Evolutionary conservation across 2,113 vertebrate species (phyloP).

Genomic region (Speoplatyrhinus poulsoni): DNA sequence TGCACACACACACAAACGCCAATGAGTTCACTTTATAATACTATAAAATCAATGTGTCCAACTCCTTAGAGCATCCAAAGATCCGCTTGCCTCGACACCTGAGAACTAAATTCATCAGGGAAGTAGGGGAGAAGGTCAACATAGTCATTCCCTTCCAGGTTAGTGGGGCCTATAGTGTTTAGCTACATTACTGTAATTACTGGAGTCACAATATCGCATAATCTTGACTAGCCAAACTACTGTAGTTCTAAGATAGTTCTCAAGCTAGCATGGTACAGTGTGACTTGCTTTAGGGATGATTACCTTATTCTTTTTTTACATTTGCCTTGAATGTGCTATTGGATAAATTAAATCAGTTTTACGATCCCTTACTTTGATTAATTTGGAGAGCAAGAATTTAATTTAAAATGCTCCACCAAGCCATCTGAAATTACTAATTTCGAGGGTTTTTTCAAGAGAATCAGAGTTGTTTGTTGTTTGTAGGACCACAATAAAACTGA

Average conservation of each 20-base stretch:
- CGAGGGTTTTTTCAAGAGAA: background rate
- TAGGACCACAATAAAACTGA: background rate
- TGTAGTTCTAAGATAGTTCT: too few relatives aligned
- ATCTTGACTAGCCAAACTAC: background rate
- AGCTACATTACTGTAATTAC: background rate
- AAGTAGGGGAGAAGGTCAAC: conserved; percentile 87
- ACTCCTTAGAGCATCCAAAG: conserved; percentile 84
- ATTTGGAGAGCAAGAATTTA: conserved; percentile 1
- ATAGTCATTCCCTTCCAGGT: conserved; percentile 91
- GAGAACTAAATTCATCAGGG: conserved; percentile 79
- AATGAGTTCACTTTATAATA: too few relatives aligned
- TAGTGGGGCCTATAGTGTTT: conserved; percentile 7
- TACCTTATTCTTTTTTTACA: background rate
- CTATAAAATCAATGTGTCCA: background rate
- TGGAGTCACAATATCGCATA: background rate
- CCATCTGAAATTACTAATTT: conserved; percentile 1
- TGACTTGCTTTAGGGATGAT: background rate
- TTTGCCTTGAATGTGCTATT: background rate
- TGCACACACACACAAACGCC: background rate
- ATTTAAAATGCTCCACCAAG: conserved; percentile 3
- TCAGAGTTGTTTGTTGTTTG: background rate
- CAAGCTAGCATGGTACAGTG: background rate
- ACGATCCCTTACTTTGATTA: background rate
- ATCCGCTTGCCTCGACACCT: conserved; percentile 87
- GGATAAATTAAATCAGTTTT: background rate